phyloP scores from a whole-genome alignment of 2,888 invertebrate species.

The Chaitophorus viminalis region DNA sequence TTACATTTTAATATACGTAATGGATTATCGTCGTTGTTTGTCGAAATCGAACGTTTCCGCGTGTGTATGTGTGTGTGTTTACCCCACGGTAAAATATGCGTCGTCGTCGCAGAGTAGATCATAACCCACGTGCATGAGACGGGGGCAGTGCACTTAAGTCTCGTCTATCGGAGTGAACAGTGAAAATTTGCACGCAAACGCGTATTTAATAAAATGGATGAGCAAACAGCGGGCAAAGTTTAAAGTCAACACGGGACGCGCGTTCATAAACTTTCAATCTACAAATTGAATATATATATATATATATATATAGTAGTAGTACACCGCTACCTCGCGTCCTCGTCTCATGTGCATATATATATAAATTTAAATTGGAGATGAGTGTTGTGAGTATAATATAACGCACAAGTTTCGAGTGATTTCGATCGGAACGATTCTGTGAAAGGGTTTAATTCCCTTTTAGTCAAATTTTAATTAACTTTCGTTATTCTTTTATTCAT shows the following conservation, averaged over 20 bases:
- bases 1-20: conserved; percentile 53
- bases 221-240: conserved; percentile 57
- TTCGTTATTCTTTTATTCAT: conserved; percentile 22
- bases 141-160: not conserved
- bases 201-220: conserved; percentile 33
- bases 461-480: conserved; percentile 48
- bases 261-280: conserved; percentile 52
- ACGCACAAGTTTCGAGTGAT: conserved; percentile 32
- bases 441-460: conserved; percentile 52
- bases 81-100: not conserved
- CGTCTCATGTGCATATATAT: not conserved
- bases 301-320: not conserved
- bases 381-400: not conserved
- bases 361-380: conserved; percentile 41
- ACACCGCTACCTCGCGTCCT: not conserved
- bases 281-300: conserved; percentile 46
- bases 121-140: not conserved
- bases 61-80: not conserved
- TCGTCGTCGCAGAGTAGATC: not conserved
- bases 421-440: not conserved
- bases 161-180: not conserved
- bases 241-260: conserved; percentile 49
- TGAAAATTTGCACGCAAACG: conserved; percentile 9
- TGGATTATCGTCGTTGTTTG: conserved; percentile 20
- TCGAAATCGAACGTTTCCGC: conserved; percentile 2